phyloP scores from a whole-genome alignment of 2,888 invertebrate species.

The Euzetes globulus region DNA sequence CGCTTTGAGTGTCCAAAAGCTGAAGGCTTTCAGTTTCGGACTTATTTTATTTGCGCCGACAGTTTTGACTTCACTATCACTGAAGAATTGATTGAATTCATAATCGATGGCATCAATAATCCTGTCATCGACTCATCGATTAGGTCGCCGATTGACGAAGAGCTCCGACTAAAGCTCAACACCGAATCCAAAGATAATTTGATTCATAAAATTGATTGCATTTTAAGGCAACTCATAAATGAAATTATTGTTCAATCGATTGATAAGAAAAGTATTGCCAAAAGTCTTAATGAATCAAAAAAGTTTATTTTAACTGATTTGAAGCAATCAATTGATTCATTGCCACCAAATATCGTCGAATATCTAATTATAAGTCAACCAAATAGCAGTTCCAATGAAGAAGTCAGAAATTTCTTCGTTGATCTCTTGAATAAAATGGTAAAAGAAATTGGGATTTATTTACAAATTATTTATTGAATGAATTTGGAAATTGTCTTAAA shows the following conservation, averaged over 20 bases:
- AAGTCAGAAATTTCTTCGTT: neutral
- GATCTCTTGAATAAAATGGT: neutral
- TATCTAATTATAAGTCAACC: neutral
- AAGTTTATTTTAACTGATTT: neutral
- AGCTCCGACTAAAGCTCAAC: neutral
- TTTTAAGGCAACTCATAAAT: neutral
- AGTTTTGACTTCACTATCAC: neutral
- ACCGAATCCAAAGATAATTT: neutral
- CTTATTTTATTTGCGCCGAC: neutral
- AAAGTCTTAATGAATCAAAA: constrained; percentile 2
- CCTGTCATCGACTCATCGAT: neutral
- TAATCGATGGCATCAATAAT: neutral
- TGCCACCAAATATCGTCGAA: neutral
- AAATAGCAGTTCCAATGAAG: neutral
- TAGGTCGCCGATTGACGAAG: neutral
- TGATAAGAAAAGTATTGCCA: neutral
- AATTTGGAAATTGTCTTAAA: no score
- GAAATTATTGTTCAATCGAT: neutral
- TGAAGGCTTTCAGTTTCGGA: neutral
- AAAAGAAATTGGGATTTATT: no score
- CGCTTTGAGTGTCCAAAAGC: neutral
- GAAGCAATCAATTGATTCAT: neutral
- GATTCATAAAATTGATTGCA: constrained; percentile 5
- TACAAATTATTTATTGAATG: no score
- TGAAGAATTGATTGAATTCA: neutral